Evolutionary conservation across 2,797 vertebrate genomes (phyloP), one percentile per base, ranked within the genome.

Genomic region (Numenius phaeopus): DNA sequence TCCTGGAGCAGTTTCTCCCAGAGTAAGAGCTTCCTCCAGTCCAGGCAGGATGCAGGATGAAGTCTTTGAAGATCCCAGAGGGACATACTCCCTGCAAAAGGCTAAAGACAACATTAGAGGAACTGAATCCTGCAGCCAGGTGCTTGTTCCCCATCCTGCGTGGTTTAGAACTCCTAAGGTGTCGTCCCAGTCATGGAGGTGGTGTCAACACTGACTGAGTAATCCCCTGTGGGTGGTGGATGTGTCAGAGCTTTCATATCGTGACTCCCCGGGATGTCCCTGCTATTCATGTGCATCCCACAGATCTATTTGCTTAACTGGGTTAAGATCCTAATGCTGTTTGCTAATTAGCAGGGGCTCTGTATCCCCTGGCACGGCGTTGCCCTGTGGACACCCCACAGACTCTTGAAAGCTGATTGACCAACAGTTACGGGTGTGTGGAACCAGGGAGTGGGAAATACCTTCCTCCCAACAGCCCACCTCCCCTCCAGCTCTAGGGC

Each of bases 161-260:
- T 5, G 2, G 23, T 29, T 2, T 47, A 34, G 24, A 2, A 8
- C 2, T 2, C 14, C 26, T 17, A 1, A 7, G 0, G 10, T 20
- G 13, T 22, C 1, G 1, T 32, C 39, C 30, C 47, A 17, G 29
- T 6, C 37, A 9, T 8, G 39, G 42, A 32, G 49, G 15, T 32
- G 55, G 22, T 39, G 50, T 32, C 18, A 8, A 2, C 14, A 6
- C 22, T 5, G 32, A 11, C 13, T 5, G 19, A 54, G 79, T 18
- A n/a, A 29, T 34, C 73, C 34, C 40, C 30, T 9, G 3, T 10
- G 4, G 40, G 18, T 4, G 37, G 11, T 17, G 34, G 34, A 14
- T 29, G 8, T 9, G 22, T 26, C 57, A 14, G 44, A 42, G 61
- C n/a, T 47, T 47, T 23, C n/a, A 1, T 3, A 4, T 5, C 1